Evolutionary conservation across 2,888 invertebrate species (phyloP).

Genomic region (Cremastobaeus sp.): DNA sequence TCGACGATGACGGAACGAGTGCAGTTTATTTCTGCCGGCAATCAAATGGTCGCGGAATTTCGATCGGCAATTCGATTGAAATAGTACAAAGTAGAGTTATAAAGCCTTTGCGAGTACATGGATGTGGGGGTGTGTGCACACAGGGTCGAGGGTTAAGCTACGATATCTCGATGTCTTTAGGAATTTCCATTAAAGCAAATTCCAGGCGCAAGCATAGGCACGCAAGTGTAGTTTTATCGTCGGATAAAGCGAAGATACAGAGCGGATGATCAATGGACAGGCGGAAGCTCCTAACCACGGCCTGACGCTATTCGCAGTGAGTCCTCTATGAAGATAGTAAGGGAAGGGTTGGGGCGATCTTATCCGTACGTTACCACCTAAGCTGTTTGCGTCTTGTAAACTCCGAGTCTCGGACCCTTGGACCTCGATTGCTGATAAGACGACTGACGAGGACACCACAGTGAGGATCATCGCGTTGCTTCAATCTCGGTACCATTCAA

Average conservation of each 20-base stretch:
- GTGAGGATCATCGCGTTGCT: conserved; percentile 58
- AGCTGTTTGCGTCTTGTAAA: conserved; percentile 77
- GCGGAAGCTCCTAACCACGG: conserved; percentile 68
- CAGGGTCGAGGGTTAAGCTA: conserved; percentile 63
- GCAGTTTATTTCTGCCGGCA: conserved; percentile 45
- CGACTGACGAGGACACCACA: conserved; percentile 62
- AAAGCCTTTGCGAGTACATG: conserved; percentile 60
- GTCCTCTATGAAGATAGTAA: conserved; percentile 69
- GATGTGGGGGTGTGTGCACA: conserved; percentile 55
- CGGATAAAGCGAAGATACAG: conserved; percentile 63
- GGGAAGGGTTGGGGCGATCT: conserved; percentile 67
- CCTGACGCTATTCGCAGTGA: conserved; percentile 68
- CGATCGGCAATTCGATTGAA: conserved; percentile 57
- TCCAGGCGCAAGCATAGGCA: conserved; percentile 59
- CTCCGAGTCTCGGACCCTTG: conserved; percentile 64
- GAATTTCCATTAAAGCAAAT: conserved; percentile 68
- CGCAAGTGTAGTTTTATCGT: conserved; percentile 64
- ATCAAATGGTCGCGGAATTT: conserved; percentile 52
- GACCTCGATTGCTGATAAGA: conserved; percentile 69
- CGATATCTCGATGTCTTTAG: conserved; percentile 67
- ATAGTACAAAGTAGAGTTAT: conserved; percentile 61
- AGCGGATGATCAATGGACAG: conserved; percentile 63
- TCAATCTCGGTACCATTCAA: conserved; percentile 68
- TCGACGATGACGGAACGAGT: background rate
- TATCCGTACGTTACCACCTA: conserved; percentile 75